Conservation (phyloP, 1,140 invertebrate species). For the Rhizoglyphus robini region DNA sequence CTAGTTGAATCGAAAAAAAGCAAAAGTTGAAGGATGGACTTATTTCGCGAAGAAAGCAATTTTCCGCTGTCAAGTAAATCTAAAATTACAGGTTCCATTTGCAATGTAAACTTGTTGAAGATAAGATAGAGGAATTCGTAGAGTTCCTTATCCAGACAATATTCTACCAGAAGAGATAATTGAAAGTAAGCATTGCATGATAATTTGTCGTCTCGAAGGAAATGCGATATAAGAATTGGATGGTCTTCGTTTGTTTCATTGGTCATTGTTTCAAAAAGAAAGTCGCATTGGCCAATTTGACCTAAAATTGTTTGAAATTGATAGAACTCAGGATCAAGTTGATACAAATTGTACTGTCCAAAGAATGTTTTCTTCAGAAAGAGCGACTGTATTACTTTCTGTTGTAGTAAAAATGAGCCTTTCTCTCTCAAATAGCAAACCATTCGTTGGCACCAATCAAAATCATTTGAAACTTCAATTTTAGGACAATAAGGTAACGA, state of each 20-base stretch:
- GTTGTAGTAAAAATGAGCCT: background rate
- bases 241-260: background rate
- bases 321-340: background rate
- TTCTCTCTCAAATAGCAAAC: background rate
- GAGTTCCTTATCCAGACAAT: slow-evolving; percentile 22
- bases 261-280: too few relatives aligned
- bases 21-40: background rate
- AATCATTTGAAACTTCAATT: background rate
- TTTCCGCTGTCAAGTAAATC: background rate
- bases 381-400: background rate
- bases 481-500: background rate
- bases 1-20: background rate
- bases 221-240: background rate
- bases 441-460: background rate
- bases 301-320: background rate
- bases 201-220: background rate
- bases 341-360: background rate
- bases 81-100: background rate
- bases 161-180: slow-evolving; percentile 17
- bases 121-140: slow-evolving; percentile 21
- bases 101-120: background rate
- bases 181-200: background rate
- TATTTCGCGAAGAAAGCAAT: background rate
- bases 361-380: background rate
- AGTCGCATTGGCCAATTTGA: background rate